Base-by-base conservation (phyloP, 2,888 invertebrate genomes). In the Agonopterix alstromeriana region DNA sequence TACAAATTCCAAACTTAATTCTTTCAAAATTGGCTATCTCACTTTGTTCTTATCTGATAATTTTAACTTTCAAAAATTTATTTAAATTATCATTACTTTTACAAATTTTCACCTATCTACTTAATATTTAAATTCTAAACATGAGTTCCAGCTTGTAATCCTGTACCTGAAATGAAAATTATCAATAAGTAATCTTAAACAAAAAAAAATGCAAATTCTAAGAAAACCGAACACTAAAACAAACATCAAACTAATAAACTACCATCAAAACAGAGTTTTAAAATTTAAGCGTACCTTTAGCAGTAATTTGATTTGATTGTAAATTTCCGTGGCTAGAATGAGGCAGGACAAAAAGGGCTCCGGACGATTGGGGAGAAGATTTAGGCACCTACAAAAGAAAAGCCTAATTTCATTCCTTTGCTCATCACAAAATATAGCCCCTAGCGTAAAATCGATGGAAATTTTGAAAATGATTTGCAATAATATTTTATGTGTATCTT, bases 271-370 rank as follows among this genome's bases (percentile, higher is more conserved):
- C 27, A 5, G 5, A 27, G 27, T 27, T 27, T 27, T 27, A 27
- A 27, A 27, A 27, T 27, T 38, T 8, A 17, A 35, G 48, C 45
- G 52, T 70, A 88, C 89, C 85, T 81, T 88, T 89, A 56, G 73
- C 67, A 56, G 76, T 75, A 51, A 84, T 84, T 61, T 84, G 82
- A 46, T 61, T 76, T 45, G 76, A 68, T 56, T 76, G 79, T 50
- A 72, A 63, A 49, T 63, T 79, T 49, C 78, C 78, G 57, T 81
- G 84, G 53, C 73, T 82, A 63, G 79, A 73, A 57, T 82, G 81
- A 36, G 86, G 83, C 10, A 83, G 70, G 36, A 86, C 76, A 56
- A 88, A 89, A 8, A 82, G 67, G 12, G 80, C 71, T 53, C 79
- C 76, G n/a, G 82, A 63, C 1, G 75, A 65, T 45, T 78, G 77